Evolutionary conservation across 2,888 invertebrate species (phyloP).

Genomic region (Caenorhabditis wallacei): DNA sequence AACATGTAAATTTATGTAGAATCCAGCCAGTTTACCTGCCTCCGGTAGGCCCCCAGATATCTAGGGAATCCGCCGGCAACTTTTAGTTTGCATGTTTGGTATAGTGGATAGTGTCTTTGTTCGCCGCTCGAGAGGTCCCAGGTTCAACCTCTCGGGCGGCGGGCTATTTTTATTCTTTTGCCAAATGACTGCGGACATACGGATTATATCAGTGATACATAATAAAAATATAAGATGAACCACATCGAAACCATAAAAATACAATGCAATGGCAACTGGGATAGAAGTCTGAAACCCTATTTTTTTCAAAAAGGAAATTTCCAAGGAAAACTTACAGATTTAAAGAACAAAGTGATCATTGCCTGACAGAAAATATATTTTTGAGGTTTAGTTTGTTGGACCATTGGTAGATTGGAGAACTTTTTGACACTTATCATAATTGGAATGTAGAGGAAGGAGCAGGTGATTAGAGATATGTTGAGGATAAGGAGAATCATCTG

Average conservation of each 20-base stretch:
- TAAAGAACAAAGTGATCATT: neutral
- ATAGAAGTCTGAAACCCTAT: neutral
- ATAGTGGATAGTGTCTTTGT: too few relatives aligned
- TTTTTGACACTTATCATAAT: conserved; percentile 10
- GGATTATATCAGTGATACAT: neutral
- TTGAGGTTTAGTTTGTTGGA: neutral
- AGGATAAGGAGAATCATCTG: neutral
- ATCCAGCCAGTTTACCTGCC: too few relatives aligned
- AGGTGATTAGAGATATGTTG: neutral
- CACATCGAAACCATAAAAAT: neutral
- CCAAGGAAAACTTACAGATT: neutral
- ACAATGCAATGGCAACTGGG: neutral
- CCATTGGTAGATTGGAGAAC: neutral
- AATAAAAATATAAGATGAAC: neutral
- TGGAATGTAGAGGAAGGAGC: neutral
- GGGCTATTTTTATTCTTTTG: too few relatives aligned
- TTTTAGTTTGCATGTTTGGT: too few relatives aligned
- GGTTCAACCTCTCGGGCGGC: too few relatives aligned
- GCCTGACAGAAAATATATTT: conserved; percentile 5
- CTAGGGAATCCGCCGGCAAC: too few relatives aligned
- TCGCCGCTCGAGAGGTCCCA: too few relatives aligned
- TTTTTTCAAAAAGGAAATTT: too few relatives aligned
- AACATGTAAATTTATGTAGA: too few relatives aligned
- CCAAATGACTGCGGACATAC: too few relatives aligned
- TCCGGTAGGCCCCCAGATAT: too few relatives aligned